Base-by-base conservation (phyloP, 1,140 invertebrate genomes). In the Rhopalosiphum padi region DNA sequence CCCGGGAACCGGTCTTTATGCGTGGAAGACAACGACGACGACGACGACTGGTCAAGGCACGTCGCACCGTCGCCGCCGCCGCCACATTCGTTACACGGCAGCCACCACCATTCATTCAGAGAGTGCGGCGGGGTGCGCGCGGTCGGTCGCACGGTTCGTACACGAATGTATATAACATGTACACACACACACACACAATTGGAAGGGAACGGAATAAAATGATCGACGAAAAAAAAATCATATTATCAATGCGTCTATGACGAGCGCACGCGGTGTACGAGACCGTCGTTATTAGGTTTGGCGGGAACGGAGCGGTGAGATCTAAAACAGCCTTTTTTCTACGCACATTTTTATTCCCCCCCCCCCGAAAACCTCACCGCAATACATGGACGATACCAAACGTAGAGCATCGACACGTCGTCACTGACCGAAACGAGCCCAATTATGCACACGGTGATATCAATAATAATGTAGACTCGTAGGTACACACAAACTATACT, bases 1-100 rank as follows among this genome's bases (percentile, higher is more conserved):
- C 90, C 90, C 48, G 90, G 46, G 68, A 93, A 93, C 91, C 91
- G 77, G 91, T 93, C 91, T 93, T 53, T 91, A 43, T 91, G 90
- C 43, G 46, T 91, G 51, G 41, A 91, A 91, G 68, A 91, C 60
- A 91, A 91, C 90, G 68, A 91, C 90, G 51, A 90, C 90, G 51
- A 90, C 89, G 68, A 91, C 90, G 53, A 91, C 53, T 91, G 90
- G 90, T 91, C 90, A 91, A 77, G 41, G 90, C 60, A 91, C 90
- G 60, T 88, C 21, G 43, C 25, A 46, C 25, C 21, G 43, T 25
- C 25, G 22, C 35, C 87, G 87, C 22, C 48, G 35, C 23, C 87
- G 87, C 18, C 8, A 18, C 46, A 82, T 77, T 91, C 90, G 68
- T 82, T 82, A 51, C 68, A 83, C 55, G 53, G 43, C 55, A 48